A percentile compares a stretch with the other conserved stretches of the same genome.
Conservation (phyloP, 92 coral and sea anemone species). For the Phymanthus crucifer region DNA sequence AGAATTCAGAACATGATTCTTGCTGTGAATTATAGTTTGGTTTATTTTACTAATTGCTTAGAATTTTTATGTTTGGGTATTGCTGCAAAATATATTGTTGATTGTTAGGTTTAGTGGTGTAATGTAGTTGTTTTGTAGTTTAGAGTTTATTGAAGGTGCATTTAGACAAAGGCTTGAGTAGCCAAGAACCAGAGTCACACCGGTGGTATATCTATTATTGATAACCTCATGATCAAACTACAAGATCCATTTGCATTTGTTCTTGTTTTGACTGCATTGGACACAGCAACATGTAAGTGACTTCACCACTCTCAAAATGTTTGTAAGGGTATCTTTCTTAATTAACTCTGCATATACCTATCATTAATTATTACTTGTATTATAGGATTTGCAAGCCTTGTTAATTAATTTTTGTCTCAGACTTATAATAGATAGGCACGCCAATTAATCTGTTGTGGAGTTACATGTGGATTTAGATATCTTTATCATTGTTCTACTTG, state of each 20-base stretch:
- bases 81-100: no score
- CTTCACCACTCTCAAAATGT: not conserved
- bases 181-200: conserved; percentile 4
- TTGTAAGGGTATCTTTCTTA: not conserved
- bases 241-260: not conserved
- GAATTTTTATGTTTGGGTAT: not conserved
- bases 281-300: not conserved
- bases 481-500: not conserved
- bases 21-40: not conserved
- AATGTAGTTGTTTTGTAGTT: not conserved
- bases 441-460: not conserved
- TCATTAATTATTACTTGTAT: not conserved
- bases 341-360: not conserved
- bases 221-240: conserved; percentile 14
- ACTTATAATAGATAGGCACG: not conserved
- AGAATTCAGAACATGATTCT: not conserved
- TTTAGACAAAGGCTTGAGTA: conserved; percentile 13
- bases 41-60: not conserved
- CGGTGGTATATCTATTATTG: conserved; percentile 18
- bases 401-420: not conserved
- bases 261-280: conserved; percentile 1
- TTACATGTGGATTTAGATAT: not conserved
- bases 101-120: not conserved
- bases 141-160: not conserved
- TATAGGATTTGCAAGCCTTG: not conserved